Evolutionary conservation across 2,888 invertebrate genomes (phyloP).

Genomic region (Luperina testacea): DNA sequence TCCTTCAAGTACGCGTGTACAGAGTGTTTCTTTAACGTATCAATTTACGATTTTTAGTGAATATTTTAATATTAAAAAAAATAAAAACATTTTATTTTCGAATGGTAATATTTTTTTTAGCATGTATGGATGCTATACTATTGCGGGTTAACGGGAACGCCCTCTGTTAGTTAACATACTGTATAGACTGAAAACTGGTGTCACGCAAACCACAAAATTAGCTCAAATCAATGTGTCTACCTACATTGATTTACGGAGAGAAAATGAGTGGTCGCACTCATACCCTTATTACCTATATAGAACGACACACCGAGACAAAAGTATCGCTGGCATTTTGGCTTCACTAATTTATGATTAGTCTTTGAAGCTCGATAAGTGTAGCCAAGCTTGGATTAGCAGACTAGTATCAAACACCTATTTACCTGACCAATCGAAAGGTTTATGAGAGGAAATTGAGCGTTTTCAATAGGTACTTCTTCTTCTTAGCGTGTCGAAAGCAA

Average conservation of each 20-base stretch:
- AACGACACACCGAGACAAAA: not conserved
- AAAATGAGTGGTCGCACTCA: not conserved
- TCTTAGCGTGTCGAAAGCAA: no score
- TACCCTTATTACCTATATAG: not conserved
- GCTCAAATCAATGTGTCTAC: not conserved
- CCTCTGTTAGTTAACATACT: no score
- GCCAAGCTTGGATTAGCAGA: constrained; percentile 21
- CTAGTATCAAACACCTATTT: not conserved
- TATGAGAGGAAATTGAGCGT: constrained; percentile 2
- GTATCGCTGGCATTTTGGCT: constrained; percentile 9
- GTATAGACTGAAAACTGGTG: no score
- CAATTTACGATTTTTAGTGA: no score
- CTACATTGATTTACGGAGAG: not conserved
- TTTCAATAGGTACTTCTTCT: not conserved
- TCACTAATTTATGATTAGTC: constrained; percentile 12
- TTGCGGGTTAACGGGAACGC: no score
- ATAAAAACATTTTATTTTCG: no score
- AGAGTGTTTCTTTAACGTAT: no score
- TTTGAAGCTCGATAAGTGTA: constrained; percentile 25
- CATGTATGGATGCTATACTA: no score
- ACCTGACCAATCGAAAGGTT: constrained; percentile 2
- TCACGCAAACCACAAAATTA: not conserved
- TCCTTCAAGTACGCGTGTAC: no score
- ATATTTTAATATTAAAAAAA: no score
- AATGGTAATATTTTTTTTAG: no score